Evolutionary conservation across 2,797 vertebrate genomes (phyloP), one percentile per base, ranked within the genome.

Genomic region (Hemitrygon akajei): DNA sequence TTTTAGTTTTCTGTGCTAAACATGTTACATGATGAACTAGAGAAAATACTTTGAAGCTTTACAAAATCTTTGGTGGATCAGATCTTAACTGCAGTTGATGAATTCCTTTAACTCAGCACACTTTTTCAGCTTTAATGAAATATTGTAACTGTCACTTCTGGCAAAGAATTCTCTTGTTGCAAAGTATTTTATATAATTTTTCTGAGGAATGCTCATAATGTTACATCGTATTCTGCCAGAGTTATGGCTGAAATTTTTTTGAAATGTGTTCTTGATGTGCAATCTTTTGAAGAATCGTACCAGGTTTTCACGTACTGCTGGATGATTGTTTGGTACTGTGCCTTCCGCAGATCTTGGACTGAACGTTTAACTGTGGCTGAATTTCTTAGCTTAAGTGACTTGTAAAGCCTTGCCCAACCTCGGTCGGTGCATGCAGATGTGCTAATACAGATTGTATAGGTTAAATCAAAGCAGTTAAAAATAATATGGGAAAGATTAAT

Each of bases 201-300:
- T 92, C 69, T 92, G 69, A 92, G 91, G 69, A 92, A 75, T 56
- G 40, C 56, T 93, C 76, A 71, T 93, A 93, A 58, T 56, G 16
- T 93, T 89, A 69, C 63, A n/a, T n/a, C 30, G 34, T 58, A 93
- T 58, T 71, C 16, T 76, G 71, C 56, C 73, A 20, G 40, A 56
- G 56, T 75, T 76, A 75, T 7, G 12, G 25, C 27, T 93, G 73
- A 93, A 75, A 92, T 47, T 92, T 7, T 27, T 92, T 75, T 56
- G 40, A 76, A 7, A 18, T 93, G 22, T 75, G 69, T 76, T 56
- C 27, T 10, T 47, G 47, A 47, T 66, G 63, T 66, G 9, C 14
- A 14, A 66, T 10, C 63, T 66, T 66, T 66, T 66, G 63, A 66
- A 7, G 9, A 47, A 3, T 47, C 47, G 4, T 47, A 22, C 18